Conservation (phyloP, 2,797 vertebrate species). For the Oryzias sinensis region DNA sequence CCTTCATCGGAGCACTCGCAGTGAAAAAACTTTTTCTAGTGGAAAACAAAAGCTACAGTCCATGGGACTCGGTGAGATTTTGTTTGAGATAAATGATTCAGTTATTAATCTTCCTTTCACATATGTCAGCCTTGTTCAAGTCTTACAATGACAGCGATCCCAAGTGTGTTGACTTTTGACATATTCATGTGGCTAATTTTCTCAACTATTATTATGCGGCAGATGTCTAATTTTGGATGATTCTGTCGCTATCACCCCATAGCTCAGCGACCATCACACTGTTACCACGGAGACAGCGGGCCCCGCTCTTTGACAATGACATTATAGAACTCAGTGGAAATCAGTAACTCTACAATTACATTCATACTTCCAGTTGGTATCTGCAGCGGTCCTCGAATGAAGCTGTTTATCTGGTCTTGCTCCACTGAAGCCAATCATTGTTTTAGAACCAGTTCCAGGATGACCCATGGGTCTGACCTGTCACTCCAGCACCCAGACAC, state of each 20-base stretch:
- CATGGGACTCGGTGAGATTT: conserved; percentile 1
- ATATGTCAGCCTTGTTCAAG: conserved; percentile 13
- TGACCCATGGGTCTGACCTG: conserved; percentile 64
- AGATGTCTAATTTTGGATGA: conserved; percentile 58
- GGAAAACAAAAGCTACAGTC: no score
- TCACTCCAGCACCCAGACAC: conserved; percentile 56
- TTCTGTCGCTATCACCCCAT: conserved; percentile 34
- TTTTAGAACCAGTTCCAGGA: conserved; percentile 57
- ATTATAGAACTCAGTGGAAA: conserved; percentile 47
- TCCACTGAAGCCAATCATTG: conserved; percentile 71
- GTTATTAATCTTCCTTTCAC: conserved; percentile 13
- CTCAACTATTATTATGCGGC: conserved; percentile 71
- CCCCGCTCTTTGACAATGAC: conserved; percentile 47
- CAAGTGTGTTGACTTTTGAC: conserved; percentile 42
- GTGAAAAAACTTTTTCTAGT: no score
- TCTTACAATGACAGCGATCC: conserved; percentile 24
- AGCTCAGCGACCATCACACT: conserved; percentile 60
- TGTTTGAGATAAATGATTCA: conserved; percentile 4
- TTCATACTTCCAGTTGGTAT: conserved; percentile 64
- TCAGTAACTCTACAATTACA: conserved; percentile 59
- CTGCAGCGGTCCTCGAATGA: conserved; percentile 56
- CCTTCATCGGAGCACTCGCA: no score
- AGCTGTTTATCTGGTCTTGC: conserved; percentile 72
- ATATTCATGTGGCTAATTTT: conserved; percentile 65
- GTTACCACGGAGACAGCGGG: conserved; percentile 74